Base-by-base conservation (phyloP, 2,797 vertebrate genomes). In the Diplodus sargus region DNA sequence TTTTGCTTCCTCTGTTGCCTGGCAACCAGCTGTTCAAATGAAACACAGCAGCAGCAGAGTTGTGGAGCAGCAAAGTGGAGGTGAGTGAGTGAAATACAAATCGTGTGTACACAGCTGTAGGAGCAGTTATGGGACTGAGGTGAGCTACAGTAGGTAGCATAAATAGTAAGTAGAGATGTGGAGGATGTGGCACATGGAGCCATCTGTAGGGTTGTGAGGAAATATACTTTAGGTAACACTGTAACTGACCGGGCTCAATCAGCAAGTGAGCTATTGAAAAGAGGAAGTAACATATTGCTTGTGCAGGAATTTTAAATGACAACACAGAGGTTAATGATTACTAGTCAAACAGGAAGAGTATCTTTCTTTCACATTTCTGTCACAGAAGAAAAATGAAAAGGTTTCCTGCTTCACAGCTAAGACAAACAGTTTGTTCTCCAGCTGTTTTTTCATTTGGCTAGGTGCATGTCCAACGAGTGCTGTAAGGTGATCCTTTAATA, bases 41-140 rank as follows among this genome's bases (percentile, higher is more conserved):
- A 56, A 86, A 87, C 76, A 79, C 52, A 47, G 58, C 74, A 78
- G 71, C 52, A 47, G 58, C 74, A 78, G 71, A 71, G 69, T 57
- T 80, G n/a, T 72, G 78, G 67, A 69, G 51, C 70, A 75, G 78
- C 77, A 57, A 60, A 77, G 59, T 54, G 59, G 66, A 84, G 76
- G 81, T 80, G 77, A 87, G 77, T 69, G 75, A 83, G 57, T 64
- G 73, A 83, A 83, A 75, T 71, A 78, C 15, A 76, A 74, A 77
- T 20, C 58, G 58, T 88, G 85, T 88, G 84, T 87, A 72, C 82
- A 87, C 87, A 91, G 87, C 88, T 91, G 86, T 79, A 78, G 43
- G 79, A 89, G 68, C 74, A 70, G 77, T 86, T 87, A 85, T 59
- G 60, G 64, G 78, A 52, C 13, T 15, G 81, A 82, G 56, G 70